Percentiles rank a stretch among this genome's conserved stretches.
phyloP scores from a whole-genome alignment of 2,113 vertebrate species.

The Porphyrio hochstetteri region DNA sequence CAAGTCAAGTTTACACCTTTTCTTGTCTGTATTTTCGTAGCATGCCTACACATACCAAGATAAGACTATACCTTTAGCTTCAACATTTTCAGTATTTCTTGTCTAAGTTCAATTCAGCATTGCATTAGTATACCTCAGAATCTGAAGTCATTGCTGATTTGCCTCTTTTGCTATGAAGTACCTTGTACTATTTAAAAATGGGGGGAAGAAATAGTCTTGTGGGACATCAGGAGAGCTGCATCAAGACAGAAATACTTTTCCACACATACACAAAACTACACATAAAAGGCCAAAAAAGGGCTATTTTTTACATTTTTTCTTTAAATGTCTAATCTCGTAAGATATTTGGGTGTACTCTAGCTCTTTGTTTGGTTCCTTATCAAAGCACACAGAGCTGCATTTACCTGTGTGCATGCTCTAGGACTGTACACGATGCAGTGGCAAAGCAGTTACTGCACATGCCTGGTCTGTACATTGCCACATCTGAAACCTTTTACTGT shows the following conservation, averaged over 20 bases:
- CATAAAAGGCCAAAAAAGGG: background rate
- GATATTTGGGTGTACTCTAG: background rate
- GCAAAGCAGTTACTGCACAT: background rate
- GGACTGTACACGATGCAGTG: fast-evolving
- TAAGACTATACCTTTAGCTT: background rate
- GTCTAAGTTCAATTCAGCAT: background rate
- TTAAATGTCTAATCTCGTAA: background rate
- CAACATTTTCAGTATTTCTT: background rate
- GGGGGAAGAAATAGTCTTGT: no score
- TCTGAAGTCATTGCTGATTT: background rate
- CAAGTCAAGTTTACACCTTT: background rate
- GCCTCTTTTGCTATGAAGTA: background rate
- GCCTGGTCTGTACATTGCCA: background rate
- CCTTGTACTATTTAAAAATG: background rate
- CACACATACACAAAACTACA: fast-evolving
- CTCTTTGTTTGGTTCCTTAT: background rate
- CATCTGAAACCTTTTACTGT: background rate
- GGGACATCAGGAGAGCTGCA: background rate
- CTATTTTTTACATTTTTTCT: fast-evolving
- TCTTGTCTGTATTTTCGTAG: background rate
- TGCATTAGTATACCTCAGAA: background rate
- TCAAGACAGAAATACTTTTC: background rate
- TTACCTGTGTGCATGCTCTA: background rate
- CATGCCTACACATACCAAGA: fast-evolving
- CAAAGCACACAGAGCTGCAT: background rate